Conservation (phyloP, 2,113 vertebrate genomes). For the Oryctolagus cuniculus region mOryCun1.1 NC_091440.1:114823501-114824000, state of each 20-base stretch:
- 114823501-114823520: too few species aligned
- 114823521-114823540: not conserved
- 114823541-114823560: not conserved
- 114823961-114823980: slow-evolving; percentile 35
- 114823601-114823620: not conserved
- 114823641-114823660: slow-evolving; percentile 1
- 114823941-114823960: not conserved
- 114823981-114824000: not conserved
- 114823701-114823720: not conserved
- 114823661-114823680: not conserved
- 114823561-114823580: slow-evolving; percentile 1
- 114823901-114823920: not conserved
- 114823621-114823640: not conserved
- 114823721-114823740: not conserved
- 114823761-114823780: not conserved
- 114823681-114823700: not conserved
- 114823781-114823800: not conserved
- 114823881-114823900: not conserved
- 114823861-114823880: not conserved
- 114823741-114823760: not conserved
- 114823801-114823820: not conserved
- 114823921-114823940: not conserved
- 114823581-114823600: not conserved
- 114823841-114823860: not conserved
- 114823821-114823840: slow-evolving; percentile 9